These are phyloP conservation scores for Drosophila subobscura DNA, from an alignment of 1,140 invertebrate species.

Conservation along the genomic window DNA sequence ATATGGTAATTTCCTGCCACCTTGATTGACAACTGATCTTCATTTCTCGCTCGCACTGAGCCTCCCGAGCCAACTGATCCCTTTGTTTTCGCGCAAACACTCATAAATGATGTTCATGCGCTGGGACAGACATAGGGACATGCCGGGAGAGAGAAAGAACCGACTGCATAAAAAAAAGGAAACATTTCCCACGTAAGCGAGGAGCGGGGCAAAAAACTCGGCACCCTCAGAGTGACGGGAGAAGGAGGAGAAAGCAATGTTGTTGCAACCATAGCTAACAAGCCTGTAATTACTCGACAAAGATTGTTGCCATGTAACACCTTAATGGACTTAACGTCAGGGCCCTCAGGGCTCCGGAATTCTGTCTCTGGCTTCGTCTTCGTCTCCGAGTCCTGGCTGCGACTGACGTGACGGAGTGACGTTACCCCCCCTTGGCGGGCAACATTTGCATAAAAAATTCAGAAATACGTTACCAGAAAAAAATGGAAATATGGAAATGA, in stretches of 20 bases:
- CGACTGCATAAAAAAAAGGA: conserved; percentile 44
- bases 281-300: conserved; percentile 76
- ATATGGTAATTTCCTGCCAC: conserved; percentile 64
- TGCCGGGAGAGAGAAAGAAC: conserved; percentile 16
- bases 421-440: conserved; percentile 25
- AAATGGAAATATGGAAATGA: conserved; percentile 24
- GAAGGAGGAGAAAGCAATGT: conserved; percentile 51
- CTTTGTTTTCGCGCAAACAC: conserved; percentile 59
- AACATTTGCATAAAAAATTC: conserved; percentile 72
- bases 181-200: conserved; percentile 69
- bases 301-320: conserved; percentile 74
- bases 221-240: conserved; percentile 28
- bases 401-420: conserved; percentile 18
- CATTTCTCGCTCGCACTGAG: conserved; percentile 17
- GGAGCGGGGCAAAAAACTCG: conserved; percentile 15
- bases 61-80: conserved; percentile 46
- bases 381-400: neutral
- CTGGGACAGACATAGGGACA: conserved; percentile 1
- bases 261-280: conserved; percentile 80
- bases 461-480: conserved; percentile 3
- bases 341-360: conserved; percentile 6
- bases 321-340: conserved; percentile 65
- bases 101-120: conserved; percentile 61
- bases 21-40: conserved; percentile 76
- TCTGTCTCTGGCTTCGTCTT: neutral